Percentiles rank a stretch among this genome's conserved stretches.
Conservation (phyloP, 64 coral and sea anemone genomes). For the Porites australiensis region DNA sequence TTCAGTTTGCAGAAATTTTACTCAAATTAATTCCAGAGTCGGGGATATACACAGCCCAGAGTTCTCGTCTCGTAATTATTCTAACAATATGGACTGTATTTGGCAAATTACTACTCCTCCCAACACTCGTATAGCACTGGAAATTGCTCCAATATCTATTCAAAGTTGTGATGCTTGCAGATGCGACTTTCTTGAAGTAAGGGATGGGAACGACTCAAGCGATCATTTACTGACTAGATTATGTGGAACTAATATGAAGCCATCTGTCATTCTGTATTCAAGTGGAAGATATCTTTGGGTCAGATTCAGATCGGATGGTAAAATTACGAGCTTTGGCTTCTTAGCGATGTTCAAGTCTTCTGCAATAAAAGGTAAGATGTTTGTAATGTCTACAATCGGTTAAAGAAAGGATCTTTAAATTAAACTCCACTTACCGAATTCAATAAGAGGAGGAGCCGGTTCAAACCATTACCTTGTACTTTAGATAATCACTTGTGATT, state of each 20-base stretch:
- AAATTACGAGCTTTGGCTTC: constrained; percentile 17
- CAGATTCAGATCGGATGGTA: constrained; percentile 46
- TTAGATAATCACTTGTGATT: too few relatives aligned
- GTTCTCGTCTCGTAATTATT: constrained; percentile 1
- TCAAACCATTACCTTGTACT: too few relatives aligned
- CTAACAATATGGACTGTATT: constrained; percentile 19
- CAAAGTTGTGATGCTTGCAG: constrained; percentile 54
- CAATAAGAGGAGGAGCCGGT: too few relatives aligned
- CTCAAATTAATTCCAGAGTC: neutral
- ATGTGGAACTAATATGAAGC: constrained; percentile 16
- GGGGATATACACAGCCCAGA: constrained; percentile 44
- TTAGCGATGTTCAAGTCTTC: constrained; percentile 7
- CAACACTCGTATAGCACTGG: constrained; percentile 10
- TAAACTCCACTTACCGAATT: too few relatives aligned
- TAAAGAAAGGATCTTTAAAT: too few relatives aligned
- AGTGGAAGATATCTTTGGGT: constrained; percentile 68
- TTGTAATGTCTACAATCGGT: too few relatives aligned
- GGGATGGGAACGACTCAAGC: constrained; percentile 48
- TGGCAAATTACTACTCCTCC: constrained; percentile 43
- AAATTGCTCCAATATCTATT: neutral
- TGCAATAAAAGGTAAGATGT: constrained; percentile 12
- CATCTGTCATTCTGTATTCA: constrained; percentile 14
- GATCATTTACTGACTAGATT: constrained; percentile 22
- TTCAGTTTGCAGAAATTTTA: constrained; percentile 45
- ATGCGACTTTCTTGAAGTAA: constrained; percentile 65